phyloP scores from a whole-genome alignment of 1,140 invertebrate species.

The Ceratina calcarata region DNA sequence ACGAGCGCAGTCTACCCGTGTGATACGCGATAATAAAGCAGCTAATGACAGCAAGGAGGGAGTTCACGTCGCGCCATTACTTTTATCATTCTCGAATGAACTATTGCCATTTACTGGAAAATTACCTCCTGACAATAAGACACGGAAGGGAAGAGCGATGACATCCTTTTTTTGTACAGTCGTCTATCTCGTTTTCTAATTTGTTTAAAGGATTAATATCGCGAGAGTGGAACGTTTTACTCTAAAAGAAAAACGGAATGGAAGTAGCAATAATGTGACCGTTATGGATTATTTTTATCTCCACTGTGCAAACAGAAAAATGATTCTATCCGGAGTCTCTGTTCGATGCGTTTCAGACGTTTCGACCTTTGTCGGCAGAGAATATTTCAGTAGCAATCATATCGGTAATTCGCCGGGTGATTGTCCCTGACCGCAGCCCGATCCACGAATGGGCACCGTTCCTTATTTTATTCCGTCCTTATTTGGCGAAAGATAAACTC shows the following conservation, averaged over 20 bases:
- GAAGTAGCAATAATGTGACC: background rate
- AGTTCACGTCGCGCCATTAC: conserved; percentile 55
- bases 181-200: conserved; percentile 18
- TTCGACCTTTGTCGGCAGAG: conserved; percentile 76
- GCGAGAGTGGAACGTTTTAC: conserved; percentile 1
- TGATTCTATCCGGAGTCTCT: background rate
- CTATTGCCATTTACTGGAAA: conserved; percentile 53
- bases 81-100: conserved; percentile 60
- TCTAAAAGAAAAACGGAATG: background rate
- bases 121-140: conserved; percentile 28
- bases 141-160: conserved; percentile 8
- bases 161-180: background rate
- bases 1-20: conserved; percentile 46
- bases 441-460: conserved; percentile 71
- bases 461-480: conserved; percentile 77
- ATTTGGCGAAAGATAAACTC: conserved; percentile 79
- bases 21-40: conserved; percentile 60
- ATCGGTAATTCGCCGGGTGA: conserved; percentile 79
- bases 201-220: conserved; percentile 14
- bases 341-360: conserved; percentile 4
- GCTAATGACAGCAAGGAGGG: conserved; percentile 61
- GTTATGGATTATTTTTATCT: background rate
- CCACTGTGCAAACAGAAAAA: conserved; percentile 51
- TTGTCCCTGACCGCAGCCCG: conserved; percentile 79
- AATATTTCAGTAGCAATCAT: conserved; percentile 81